Evolutionary conservation across 23 tunicate genomes (phyloP), one percentile per base, ranked within the genome.

Genomic region (Oikopleura dioica): DNA sequence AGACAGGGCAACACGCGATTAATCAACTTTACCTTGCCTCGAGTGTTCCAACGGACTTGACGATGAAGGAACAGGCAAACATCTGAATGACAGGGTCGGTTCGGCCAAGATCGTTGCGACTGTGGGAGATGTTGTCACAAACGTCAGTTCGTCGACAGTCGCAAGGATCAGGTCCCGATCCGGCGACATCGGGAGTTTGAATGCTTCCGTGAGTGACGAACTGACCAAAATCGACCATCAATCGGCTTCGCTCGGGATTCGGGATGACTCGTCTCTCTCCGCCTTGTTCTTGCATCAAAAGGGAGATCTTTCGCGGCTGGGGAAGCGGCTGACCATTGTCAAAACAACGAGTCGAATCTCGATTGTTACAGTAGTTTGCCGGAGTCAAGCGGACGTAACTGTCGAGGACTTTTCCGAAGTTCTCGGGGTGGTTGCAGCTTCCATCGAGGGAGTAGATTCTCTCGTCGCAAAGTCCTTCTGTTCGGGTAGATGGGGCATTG

Each of bases 161-260:
- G 26, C 72, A 63, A 16, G 72, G 72, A 28, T 63, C 72, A 2
- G 72, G 72, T 23, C 72, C 72, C 4, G 30, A 23, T 2, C 33
- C 5, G 26, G 72, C 72, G 4, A 63, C 16, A 63, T 63, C 72
- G 4, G 72, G 72, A 63, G 72, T 63, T 28, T 63, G 72, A 24
- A 63, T 21, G 30, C 16, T 63, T 12, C 26, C 72, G 72, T 63
- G 72, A 28, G 72, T 63, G 72, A 63, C 33, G 26, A 63, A 63
- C 72, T 63, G 72, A 12, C 72, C 72, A 63, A 63, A 63, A 28
- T 63, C 72, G 33, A 31, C 72, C 72, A 63, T 63, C 2, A 63
- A 28, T 63, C 72, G 72, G 5, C 30, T 63, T 63, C 72, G 29
- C 26, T 63, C 26, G 33, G 16, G 4, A 63, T 63, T 63, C 4